Evolutionary conservation across 2,888 invertebrate genomes (phyloP), one percentile per base, ranked within the genome.

Genomic region (Melinopterus prodromus): DNA sequence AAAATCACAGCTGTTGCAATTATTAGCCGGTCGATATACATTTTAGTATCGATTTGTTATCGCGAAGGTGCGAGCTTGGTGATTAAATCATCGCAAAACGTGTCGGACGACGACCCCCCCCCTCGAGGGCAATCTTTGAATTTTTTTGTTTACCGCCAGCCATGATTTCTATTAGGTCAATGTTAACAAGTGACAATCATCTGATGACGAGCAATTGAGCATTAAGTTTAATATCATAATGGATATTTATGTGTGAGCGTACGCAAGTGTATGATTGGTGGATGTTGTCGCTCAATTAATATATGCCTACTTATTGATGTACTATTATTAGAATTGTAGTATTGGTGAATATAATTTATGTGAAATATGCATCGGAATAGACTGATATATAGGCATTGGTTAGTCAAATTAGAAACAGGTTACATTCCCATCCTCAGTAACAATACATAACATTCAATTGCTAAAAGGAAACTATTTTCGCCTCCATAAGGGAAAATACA

Each of bases 101-200:
- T 53, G 53, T 53, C 76, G 71, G 35, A 70, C 35, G 77, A n/a
- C 26, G 26, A 6, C 38, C 38, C 9, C 5, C 53, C 12, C 53
- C 53, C 53, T 71, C 15, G 72, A 53, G 7, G 5, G 1, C 53
- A 53, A 53, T 78, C 9, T 78, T 71, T 78, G 36, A 76, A 78
- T 78, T 78, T 75, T 77, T 80, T 77, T 76, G 78, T 78, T 80
- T 76, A 71, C 70, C 71, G 71, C 74, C 77, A 74, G 77, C 77
- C 77, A 77, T 71, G 77, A 74, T 77, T 79, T 80, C 78, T 81
- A 82, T 81, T 80, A 80, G 81, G 82, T 82, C 82, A 82, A 80
- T 81, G 81, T 78, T 81, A 81, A 80, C 82, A 75, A 79, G 80
- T 78, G 76, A 16, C 77, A 77, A 77, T 77, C 53, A 53, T 53